phyloP scores from a whole-genome alignment of 2,888 invertebrate species.

The Embidobia sp. region DNA sequence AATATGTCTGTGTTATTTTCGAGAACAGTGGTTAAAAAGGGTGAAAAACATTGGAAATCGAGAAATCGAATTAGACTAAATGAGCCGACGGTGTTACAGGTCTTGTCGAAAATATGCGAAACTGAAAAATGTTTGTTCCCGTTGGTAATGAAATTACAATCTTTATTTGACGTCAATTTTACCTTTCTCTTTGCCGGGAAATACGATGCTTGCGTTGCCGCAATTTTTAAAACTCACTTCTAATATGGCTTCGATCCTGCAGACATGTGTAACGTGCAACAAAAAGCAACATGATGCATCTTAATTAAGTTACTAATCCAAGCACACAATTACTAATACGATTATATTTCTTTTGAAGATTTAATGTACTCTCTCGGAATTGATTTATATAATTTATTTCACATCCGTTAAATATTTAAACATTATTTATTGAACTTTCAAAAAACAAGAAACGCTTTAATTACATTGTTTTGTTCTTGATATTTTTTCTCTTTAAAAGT shows the following conservation, averaged over 20 bases:
- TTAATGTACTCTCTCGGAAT: constrained; percentile 23
- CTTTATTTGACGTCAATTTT: constrained; percentile 25
- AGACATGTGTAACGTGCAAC: constrained; percentile 41
- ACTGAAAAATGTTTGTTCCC: constrained; percentile 20
- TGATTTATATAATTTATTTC: too few relatives aligned
- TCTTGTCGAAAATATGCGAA: constrained; percentile 12
- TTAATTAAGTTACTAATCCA: constrained; percentile 54
- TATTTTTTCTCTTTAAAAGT: too few relatives aligned
- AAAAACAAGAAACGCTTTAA: too few relatives aligned
- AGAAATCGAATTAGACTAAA: constrained; percentile 16
- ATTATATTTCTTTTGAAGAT: constrained; percentile 49
- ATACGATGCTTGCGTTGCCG: constrained; percentile 28
- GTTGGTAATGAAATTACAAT: constrained; percentile 41
- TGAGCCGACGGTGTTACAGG: not conserved
- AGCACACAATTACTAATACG: constrained; percentile 49
- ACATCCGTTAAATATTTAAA: not conserved
- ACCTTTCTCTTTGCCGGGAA: constrained; percentile 15
- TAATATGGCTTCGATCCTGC: constrained; percentile 52
- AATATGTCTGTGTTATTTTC: constrained; percentile 1
- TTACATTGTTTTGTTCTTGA: too few relatives aligned
- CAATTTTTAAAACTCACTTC: constrained; percentile 54
- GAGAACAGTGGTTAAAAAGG: constrained; percentile 1
- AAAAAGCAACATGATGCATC: constrained; percentile 46
- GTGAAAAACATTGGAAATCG: constrained; percentile 3
- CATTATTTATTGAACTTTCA: too few relatives aligned